Evolutionary conservation across 2,797 vertebrate species (phyloP).

Genomic region (Sylvilagus floridanus): DNA sequence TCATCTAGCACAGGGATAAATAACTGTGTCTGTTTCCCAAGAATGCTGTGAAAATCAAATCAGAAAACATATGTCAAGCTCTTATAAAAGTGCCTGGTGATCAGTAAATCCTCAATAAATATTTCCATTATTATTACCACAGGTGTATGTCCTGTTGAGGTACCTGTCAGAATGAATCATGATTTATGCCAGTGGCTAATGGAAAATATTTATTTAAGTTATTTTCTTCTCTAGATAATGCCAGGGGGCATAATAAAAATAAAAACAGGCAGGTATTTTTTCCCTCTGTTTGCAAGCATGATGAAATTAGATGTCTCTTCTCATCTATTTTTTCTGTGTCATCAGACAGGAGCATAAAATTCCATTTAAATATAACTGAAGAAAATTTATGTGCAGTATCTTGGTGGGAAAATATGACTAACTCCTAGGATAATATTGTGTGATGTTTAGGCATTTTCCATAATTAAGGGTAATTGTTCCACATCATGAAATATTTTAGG

Average conservation of each 20-base stretch:
- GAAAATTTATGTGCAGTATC: not conserved
- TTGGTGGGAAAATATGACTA: not conserved
- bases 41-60: not conserved
- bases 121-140: not conserved
- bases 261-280: slow-evolving; percentile 29
- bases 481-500: not conserved
- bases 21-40: not conserved
- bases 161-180: not conserved
- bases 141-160: not conserved
- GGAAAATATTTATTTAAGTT: slow-evolving; percentile 47
- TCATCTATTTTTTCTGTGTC: not conserved
- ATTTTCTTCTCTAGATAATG: slow-evolving; percentile 15
- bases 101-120: not conserved
- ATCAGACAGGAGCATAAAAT: not conserved
- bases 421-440: fast-evolving
- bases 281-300: not conserved
- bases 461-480: not conserved
- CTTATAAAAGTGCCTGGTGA: not conserved
- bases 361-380: not conserved
- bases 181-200: not conserved
- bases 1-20: fast-evolving
- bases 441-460: not conserved
- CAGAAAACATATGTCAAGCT: not conserved
- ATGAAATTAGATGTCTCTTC: slow-evolving; percentile 56
- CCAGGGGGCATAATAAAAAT: slow-evolving; percentile 19